Evolutionary conservation across 2,888 invertebrate genomes (phyloP), one percentile per base, ranked within the genome.

Genomic region (Tenodera sinensis): DNA sequence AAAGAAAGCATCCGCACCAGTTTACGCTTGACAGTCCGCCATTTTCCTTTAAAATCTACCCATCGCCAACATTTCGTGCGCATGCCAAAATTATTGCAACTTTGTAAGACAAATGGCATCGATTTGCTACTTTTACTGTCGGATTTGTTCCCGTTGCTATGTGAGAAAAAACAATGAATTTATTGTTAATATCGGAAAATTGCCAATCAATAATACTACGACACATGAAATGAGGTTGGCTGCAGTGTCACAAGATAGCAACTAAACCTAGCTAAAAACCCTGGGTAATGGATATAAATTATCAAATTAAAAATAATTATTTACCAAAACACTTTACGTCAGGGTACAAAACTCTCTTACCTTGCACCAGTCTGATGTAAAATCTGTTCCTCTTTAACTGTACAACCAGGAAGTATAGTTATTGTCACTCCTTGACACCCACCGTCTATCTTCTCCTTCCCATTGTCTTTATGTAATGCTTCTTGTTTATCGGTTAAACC

Each of bases 321-420:
- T 12, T 42, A 42, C 42, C 12, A 9, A 9, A 42, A 42, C 12
- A 12, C 42, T 42, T 42, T 3, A 71, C 6, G 54, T 20, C 54
- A 71, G 54, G 20, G 25, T 71, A 71, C 4, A 71, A 71, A 71
- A 86, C 12, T 86, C 3, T 83, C 87, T 87, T 87, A 87, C 87
- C 83, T 7, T 83, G 42, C 28, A 27, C n/a, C 87, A 42, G 20
- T 28, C 42, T 27, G n/a, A n/a, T 81, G n/a, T 25, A 20, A 30
- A 30, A 71, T 28, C 1, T 83, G 87, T 87, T 89, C 89, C 83
- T 89, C 89, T 83, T 89, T 89, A 54, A 89, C 83, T 3, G 28
- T 71, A 86, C 83, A 83, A 86, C 71, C 27, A 28, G 85, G 9
- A 6, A 30, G 27, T 82, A 14, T 0, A 20, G 82, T 12, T 83